Base-by-base conservation (phyloP, 2,797 vertebrate species). In the Coilia nasus region DNA sequence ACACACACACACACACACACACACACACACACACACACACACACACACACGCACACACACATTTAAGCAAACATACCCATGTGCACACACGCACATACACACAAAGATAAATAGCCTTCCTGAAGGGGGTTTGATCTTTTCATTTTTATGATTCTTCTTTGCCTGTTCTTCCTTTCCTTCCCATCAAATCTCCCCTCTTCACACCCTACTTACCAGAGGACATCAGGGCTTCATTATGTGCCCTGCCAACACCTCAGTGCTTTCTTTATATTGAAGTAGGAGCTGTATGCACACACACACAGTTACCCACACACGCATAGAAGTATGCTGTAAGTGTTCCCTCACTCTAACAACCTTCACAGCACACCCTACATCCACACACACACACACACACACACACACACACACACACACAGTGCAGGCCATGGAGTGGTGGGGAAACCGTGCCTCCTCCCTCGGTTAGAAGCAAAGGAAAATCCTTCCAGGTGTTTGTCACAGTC, bases 1-100 rank as follows among this genome's bases (percentile, higher is more conserved):
- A 93, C 90, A 90, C 92, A 92, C 92, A n/a, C 12, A 7, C 50
- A 14, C 90, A 91, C 31, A 46, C 59, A 50, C 14, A 10, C 60
- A 83, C 28, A 67, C 17, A 41, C 3, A 64, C 60, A 25, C 60
- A 64, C 60, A 62, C n/a, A 25, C 25, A 28, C n/a, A 25, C 62
- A 64, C 62, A 64, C 25, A 28, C 9, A 64, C 1, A 25, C 7
- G 11, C 35, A 41, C 50, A 54, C 12, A 54, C 50, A 54, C 50
- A 54, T 54, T 54, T 54, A 47, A 21, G 14, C 7, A 54, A 54
- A 14, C 92, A 92, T 90, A 91, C 92, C 91, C 9, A 25, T 2
- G 2, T 6, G 1, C 62, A 10, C 23, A 25, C 60, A 62, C 90
- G 90, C 92, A 92, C 91, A 6, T n/a, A 21, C 17, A 21, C 90